Conservation (phyloP, 2,797 vertebrate genomes). For the Lemur catta region DNA sequence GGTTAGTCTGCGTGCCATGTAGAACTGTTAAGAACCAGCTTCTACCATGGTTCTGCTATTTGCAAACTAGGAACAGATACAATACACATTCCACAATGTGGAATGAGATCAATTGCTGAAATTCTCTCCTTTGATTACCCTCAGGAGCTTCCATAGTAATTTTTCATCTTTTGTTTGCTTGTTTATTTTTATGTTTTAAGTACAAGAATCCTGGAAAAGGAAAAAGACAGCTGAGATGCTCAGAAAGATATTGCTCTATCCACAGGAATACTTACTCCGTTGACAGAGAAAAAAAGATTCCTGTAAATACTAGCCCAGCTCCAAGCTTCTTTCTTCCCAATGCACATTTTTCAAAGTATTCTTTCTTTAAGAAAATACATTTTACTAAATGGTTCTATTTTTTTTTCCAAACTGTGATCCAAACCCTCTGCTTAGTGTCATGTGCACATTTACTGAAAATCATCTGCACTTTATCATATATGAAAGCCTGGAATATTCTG, state of each 20-base stretch:
- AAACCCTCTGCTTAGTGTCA: neutral
- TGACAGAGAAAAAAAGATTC: neutral
- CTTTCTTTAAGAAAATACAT: neutral
- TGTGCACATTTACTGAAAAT: neutral
- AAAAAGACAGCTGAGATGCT: neutral
- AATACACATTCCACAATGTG: neutral
- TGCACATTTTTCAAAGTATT: constrained; percentile 15
- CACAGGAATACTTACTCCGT: neutral
- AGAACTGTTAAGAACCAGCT: neutral
- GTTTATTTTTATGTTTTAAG: constrained; percentile 39
- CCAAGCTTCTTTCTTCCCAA: neutral
- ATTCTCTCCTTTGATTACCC: constrained; percentile 1
- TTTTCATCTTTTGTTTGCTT: constrained; percentile 15
- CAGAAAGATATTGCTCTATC: neutral
- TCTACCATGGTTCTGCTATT: neutral
- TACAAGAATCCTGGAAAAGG: neutral
- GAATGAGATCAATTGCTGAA: neutral
- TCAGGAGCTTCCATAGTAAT: neutral
- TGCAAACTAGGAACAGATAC: constrained; percentile 6
- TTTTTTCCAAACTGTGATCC: neutral
- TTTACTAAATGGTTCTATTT: neutral
- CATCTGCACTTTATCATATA: neutral
- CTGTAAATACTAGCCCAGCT: neutral
- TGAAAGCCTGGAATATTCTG: neutral
- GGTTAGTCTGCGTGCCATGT: neutral